These are phyloP conservation scores for Rhyacophila evoluta DNA, from an alignment of 2,888 invertebrate species.

Conservation along the genomic window DNA sequence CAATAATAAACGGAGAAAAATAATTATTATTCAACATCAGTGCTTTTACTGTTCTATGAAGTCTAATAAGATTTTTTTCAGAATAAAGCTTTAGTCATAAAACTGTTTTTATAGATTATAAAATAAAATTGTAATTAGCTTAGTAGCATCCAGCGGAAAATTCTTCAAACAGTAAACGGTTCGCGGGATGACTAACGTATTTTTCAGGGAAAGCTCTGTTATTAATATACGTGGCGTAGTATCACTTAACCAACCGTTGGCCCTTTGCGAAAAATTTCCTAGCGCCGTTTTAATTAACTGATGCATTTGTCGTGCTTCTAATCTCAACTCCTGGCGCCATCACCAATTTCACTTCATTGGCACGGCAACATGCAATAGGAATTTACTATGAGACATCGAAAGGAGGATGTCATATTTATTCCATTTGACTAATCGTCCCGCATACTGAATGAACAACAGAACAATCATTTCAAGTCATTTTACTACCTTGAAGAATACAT, in stretches of 20 bases:
- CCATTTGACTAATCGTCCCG: background rate
- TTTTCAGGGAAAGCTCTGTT: slow-evolving; percentile 38
- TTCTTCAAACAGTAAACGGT: background rate
- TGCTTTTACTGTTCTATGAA: background rate
- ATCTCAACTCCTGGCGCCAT: slow-evolving; percentile 43
- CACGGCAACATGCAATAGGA: slow-evolving; percentile 22
- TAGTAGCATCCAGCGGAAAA: background rate
- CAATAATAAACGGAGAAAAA: background rate
- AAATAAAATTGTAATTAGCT: background rate
- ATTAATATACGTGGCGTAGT: background rate
- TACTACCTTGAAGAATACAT: no score
- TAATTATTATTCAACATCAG: no score
- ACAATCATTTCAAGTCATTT: no score
- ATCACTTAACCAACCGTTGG: background rate
- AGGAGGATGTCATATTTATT: slow-evolving; percentile 13
- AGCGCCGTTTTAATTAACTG: slow-evolving; percentile 44
- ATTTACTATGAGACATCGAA: slow-evolving; percentile 28
- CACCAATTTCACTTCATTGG: background rate
- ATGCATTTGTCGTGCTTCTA: slow-evolving; percentile 55
- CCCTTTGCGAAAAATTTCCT: background rate
- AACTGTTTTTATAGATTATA: background rate
- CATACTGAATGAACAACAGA: background rate
- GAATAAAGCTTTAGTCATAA: background rate
- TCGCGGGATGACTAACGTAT: slow-evolving; percentile 35
- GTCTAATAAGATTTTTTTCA: background rate